A percentile compares a stretch with the other conserved stretches of the same genome.
phyloP scores from a whole-genome alignment of 2,888 invertebrate species.

The Heteropelma amictum region DNA sequence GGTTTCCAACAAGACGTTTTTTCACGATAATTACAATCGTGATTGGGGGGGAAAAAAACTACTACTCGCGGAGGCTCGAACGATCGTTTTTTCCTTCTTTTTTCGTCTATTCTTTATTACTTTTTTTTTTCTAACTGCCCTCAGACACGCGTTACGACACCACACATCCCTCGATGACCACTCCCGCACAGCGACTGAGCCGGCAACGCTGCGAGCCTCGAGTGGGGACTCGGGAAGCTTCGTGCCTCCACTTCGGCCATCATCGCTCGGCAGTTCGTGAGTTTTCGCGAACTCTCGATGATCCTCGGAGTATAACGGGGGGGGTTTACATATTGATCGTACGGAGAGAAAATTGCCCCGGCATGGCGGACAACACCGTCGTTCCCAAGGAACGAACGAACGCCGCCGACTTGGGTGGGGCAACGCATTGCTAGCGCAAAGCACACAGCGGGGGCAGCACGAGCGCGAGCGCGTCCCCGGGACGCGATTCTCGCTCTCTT shows the following conservation, averaged over 20 bases:
- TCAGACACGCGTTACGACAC: slow-evolving; percentile 73
- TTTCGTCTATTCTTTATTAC: slow-evolving; percentile 29
- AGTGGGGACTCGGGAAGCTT: slow-evolving; percentile 69
- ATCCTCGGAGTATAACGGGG: slow-evolving; percentile 75
- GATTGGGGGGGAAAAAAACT: slow-evolving; percentile 55
- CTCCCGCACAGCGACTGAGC: slow-evolving; percentile 77
- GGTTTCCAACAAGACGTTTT: not conserved
- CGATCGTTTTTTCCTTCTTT: slow-evolving; percentile 26
- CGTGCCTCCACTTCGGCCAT: slow-evolving; percentile 64
- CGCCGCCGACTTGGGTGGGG: slow-evolving; percentile 61
- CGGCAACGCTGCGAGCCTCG: slow-evolving; percentile 73
- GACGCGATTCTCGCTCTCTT: slow-evolving; percentile 51
- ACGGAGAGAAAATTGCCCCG: slow-evolving; percentile 50
- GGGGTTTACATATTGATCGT: slow-evolving; percentile 69
- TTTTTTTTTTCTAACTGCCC: slow-evolving; percentile 60
- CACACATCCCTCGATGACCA: slow-evolving; percentile 76
- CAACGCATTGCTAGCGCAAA: slow-evolving; percentile 42
- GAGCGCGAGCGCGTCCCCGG: slow-evolving; percentile 53
- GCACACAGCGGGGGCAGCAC: slow-evolving; percentile 40
- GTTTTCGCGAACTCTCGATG: slow-evolving; percentile 58
- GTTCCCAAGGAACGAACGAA: slow-evolving; percentile 36
- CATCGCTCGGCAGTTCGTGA: slow-evolving; percentile 68
- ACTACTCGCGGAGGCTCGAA: slow-evolving; percentile 48
- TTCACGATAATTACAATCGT: slow-evolving; percentile 16
- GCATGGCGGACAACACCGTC: slow-evolving; percentile 66